Conservation (phyloP, 2,888 invertebrate species). For the Cheilosia impressa region DNA sequence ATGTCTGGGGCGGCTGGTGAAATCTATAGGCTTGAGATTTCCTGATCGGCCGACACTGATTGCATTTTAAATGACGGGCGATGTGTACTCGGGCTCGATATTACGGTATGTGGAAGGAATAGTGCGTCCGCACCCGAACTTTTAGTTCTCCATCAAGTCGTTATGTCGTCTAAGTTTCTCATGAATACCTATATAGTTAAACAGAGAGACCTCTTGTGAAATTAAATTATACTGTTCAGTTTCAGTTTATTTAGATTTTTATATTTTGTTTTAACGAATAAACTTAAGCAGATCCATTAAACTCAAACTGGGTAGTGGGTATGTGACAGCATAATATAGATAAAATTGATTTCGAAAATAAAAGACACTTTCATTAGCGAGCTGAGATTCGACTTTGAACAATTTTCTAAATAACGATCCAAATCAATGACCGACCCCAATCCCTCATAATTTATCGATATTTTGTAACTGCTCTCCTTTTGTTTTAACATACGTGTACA, state of each 20-base stretch:
- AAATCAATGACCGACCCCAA: too few species aligned
- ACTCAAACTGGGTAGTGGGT: slow-evolving; percentile 15
- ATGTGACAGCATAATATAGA: slow-evolving; percentile 34
- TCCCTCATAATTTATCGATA: too few species aligned
- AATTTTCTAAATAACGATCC: too few species aligned
- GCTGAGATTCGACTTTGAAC: too few species aligned
- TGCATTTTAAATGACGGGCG: slow-evolving; percentile 26
- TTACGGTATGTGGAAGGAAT: slow-evolving; percentile 12
- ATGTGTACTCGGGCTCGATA: slow-evolving; percentile 1
- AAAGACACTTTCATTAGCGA: neutral
- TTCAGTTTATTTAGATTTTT: slow-evolving; percentile 29
- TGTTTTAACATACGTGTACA: too few species aligned
- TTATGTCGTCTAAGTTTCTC: slow-evolving; percentile 21
- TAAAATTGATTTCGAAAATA: slow-evolving; percentile 34
- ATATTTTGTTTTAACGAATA: slow-evolving; percentile 27
- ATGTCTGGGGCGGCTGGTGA: slow-evolving; percentile 42
- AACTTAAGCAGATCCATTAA: slow-evolving; percentile 46
- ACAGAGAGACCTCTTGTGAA: slow-evolving; percentile 34
- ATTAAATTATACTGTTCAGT: slow-evolving; percentile 41
- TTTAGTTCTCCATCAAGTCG: neutral
- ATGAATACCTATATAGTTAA: slow-evolving; percentile 23
- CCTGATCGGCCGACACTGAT: slow-evolving; percentile 50
- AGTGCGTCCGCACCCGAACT: slow-evolving; percentile 15
- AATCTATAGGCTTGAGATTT: slow-evolving; percentile 50
- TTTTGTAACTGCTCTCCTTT: too few species aligned